Base-by-base conservation (phyloP, 1,140 invertebrate genomes). In the Zaprionus vittiger region DNA sequence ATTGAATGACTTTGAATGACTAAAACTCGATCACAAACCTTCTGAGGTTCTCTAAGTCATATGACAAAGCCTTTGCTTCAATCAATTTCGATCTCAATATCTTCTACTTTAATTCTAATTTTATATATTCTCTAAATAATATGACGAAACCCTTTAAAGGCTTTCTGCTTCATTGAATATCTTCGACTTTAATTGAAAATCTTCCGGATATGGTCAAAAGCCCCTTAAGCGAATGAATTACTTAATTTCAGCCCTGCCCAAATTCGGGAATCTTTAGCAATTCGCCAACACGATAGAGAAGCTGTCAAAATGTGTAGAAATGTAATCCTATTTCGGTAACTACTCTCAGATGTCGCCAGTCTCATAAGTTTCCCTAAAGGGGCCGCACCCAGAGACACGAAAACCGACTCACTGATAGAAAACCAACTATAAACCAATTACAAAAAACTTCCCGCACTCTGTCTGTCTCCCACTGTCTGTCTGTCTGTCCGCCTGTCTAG, bases 391-490 rank as follows among this genome's bases (percentile, higher is more conserved):
- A 76, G 52, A 68, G 61, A 77, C 7, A 44, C 28, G 17, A 52
- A 34, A 60, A 69, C 41, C 34, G 26, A n/a, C 54, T 61, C 61
- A 74, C 12, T 20, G 20, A 65, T 65, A 55, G 64, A 68, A 86
- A 87, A 79, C 66, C 82, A 79, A 66, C 82, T 54, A 81, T 84
- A 85, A 86, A 86, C 79, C 82, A 85, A 85, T 85, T 85, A 85
- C 82, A 85, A 59, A 47, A 84, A 84, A 84, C 69, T 84, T 68
- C 79, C 60, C 69, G 56, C 31, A 37, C 28, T 12, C 47, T 6
- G 34, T 41, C 52, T 28, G 49, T 68, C 59, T 31, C 44, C n/a
- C 15, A 38, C 49, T 66, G 31, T 64, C 54, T 57, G 54, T 65
- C 31, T 38, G 54, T 44, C 62, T 31, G 77, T 64, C 72, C 49